Percentiles rank a stretch among this genome's conserved stretches.
Conservation (phyloP, 1,140 invertebrate species). For the Plutomurus gul region DNA sequence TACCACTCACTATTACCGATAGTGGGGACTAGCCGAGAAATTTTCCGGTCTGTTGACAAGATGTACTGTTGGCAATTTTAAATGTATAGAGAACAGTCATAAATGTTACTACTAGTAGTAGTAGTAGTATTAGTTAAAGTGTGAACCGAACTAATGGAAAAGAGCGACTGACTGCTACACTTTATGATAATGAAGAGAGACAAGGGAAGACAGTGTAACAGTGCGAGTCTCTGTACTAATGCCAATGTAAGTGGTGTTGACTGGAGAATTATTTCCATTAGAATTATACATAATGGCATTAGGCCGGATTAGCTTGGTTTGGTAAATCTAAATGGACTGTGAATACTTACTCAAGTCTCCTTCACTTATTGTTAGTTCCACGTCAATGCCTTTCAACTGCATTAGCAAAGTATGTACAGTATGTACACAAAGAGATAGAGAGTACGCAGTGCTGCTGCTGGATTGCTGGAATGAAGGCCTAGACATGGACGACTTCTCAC, state of each 20-base stretch:
- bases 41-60: conserved; percentile 1
- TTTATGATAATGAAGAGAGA: conserved; percentile 11
- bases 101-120: no score
- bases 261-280: background rate
- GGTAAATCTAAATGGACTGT: background rate
- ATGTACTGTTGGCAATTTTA: background rate
- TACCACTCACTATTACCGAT: background rate
- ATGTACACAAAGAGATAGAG: no score
- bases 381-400: background rate
- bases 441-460: no score
- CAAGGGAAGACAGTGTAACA: background rate
- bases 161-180: no score
- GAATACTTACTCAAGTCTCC: background rate
- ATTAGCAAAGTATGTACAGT: no score
- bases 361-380: background rate
- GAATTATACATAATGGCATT: background rate
- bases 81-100: no score
- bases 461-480: background rate
- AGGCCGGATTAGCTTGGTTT: background rate
- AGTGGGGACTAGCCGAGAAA: background rate
- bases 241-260: background rate
- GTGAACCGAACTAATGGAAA: no score
- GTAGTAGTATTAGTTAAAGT: no score
- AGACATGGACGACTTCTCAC: background rate
- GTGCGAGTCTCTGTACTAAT: background rate